Base-by-base conservation (phyloP, 2,113 vertebrate genomes). In the Otolemur garnettii region DNA sequence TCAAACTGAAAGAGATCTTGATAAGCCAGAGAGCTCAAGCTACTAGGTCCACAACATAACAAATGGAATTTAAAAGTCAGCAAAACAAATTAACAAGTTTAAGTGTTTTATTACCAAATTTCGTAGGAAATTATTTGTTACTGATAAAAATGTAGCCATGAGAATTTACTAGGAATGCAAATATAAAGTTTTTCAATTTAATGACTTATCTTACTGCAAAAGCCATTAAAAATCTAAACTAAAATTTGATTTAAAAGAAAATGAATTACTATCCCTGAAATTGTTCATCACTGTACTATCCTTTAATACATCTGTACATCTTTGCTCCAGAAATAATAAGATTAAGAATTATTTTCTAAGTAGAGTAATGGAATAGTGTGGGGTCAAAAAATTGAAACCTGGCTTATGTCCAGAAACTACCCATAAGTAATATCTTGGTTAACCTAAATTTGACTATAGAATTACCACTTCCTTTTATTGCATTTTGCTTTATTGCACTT, bases 91-190 rank as follows among this genome's bases (percentile, higher is more conserved):
- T 30, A 93, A 75, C 59, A 90, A 69, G 83, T 57, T 5, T n/a
- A 90, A 90, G 24, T 28, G 45, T 42, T 87, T 94, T 74, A 87
- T 83, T 80, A 93, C 45, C 64, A 96, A 92, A 87, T 92, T 69
- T 79, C 87, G 57, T 28, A 59, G 42, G 30, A 86, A 96, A 79
- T 75, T 90, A 83, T 87, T 96, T 30, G 87, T 86, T 79, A 90
- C 30, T n/a, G 33, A 84, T 60, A 19, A 68, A 96, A 92, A 80
- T 33, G 38, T 57, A 91, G n/a, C 42, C 28, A 82, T 28, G 28
- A 60, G 45, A 96, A 96, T 90, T 93, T 82, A 93, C n/a, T 74
- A 15, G 81, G 42, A 83, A 50, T n/a, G 71, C 42, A 75, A 90
- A 93, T 85, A 71, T 59, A 72, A 50, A 91, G 22, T 30, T 19